Conservation (phyloP, 2,113 vertebrate species). For the Oriolus oriolus region DNA sequence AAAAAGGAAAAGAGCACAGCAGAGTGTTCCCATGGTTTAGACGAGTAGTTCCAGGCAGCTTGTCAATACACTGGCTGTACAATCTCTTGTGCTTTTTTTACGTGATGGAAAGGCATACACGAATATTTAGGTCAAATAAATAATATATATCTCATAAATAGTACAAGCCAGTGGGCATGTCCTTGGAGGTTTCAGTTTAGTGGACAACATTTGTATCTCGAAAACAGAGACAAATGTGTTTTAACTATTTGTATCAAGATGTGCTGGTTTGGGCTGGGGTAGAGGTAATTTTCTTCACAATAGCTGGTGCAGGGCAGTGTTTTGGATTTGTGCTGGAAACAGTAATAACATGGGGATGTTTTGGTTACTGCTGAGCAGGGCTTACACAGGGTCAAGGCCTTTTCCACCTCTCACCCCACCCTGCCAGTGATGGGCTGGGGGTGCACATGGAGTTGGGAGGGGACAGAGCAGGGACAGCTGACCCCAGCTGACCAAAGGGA, state of each 20-base stretch:
- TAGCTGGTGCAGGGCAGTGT: neutral
- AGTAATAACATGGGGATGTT: neutral
- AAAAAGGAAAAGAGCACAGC: neutral
- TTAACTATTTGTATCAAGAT: neutral
- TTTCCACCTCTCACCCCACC: neutral
- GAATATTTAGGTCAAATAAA: constrained; percentile 49
- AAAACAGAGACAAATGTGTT: neutral
- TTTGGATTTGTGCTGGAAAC: neutral
- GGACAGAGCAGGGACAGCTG: neutral
- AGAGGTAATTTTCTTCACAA: neutral
- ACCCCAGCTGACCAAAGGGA: neutral
- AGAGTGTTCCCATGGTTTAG: neutral
- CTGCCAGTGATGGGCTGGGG: accelerated
- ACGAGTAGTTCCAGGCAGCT: neutral
- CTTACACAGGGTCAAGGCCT: neutral
- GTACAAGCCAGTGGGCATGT: neutral
- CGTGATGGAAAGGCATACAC: neutral
- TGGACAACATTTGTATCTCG: neutral
- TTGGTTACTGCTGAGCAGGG: neutral
- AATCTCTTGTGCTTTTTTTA: neutral
- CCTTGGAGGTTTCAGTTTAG: neutral
- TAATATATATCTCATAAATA: constrained; percentile 12
- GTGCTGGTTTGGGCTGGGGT: neutral
- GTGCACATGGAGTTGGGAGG: neutral
- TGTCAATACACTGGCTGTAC: neutral